phyloP scores from a whole-genome alignment of 2,888 invertebrate species.

The Pheosia gnoma region DNA sequence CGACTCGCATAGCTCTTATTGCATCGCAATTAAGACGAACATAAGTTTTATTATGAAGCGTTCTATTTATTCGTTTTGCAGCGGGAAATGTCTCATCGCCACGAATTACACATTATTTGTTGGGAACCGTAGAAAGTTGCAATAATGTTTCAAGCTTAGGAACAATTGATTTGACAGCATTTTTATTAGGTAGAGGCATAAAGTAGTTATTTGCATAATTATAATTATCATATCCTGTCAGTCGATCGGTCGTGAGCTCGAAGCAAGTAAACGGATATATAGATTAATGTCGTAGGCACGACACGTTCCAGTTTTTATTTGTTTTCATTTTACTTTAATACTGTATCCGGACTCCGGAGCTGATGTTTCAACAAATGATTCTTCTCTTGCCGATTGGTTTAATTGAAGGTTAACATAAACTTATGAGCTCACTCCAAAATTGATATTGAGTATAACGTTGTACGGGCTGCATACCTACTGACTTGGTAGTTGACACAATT shows the following conservation, averaged over 20 bases:
- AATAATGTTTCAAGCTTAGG: background rate
- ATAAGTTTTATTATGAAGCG: conserved; percentile 17
- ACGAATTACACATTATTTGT: conserved; percentile 1
- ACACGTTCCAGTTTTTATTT: conserved; percentile 34
- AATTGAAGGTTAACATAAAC: too few relatives aligned
- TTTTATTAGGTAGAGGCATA: conserved; percentile 23
- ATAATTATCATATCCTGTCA: conserved; percentile 42
- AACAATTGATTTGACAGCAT: conserved; percentile 16
- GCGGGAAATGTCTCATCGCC: conserved; percentile 6
- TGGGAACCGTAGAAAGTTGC: background rate
- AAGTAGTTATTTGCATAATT: conserved; percentile 23
- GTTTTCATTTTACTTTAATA: conserved; percentile 22
- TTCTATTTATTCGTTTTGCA: conserved; percentile 17
- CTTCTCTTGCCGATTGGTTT: too few relatives aligned
- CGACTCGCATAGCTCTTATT: conserved; percentile 35
- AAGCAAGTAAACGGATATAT: conserved; percentile 44
- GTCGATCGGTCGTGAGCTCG: conserved; percentile 49
- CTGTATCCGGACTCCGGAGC: too few relatives aligned
- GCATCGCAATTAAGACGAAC: conserved; percentile 21
- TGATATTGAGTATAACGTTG: too few relatives aligned
- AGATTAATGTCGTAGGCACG: conserved; percentile 39
- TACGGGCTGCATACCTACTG: conserved; percentile 19
- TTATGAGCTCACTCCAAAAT: background rate
- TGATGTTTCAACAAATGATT: too few relatives aligned
- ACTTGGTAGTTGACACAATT: conserved; percentile 40